These are phyloP conservation scores for Amazona vittata DNA, from an alignment of 2,113 vertebrate genomes.

Conservation along the genomic window DNA sequence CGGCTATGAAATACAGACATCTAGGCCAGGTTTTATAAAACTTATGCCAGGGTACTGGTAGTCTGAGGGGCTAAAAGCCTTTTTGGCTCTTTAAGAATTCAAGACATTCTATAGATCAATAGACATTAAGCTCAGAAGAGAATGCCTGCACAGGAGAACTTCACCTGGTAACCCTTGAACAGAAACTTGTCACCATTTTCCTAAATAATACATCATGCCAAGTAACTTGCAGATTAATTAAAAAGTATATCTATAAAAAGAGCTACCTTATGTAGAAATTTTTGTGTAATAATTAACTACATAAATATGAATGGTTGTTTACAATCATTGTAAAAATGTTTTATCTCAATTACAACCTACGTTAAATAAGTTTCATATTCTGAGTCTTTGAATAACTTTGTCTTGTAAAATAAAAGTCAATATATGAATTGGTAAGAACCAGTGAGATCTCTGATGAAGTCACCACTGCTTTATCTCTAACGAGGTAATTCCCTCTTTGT, in stretches of 20 bases:
- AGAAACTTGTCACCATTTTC: background rate
- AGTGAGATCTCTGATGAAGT: background rate
- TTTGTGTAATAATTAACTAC: background rate
- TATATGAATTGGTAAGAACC: background rate
- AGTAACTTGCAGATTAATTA: background rate
- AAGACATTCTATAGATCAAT: background rate
- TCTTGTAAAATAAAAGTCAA: background rate
- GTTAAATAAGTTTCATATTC: background rate
- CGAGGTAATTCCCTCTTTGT: background rate
- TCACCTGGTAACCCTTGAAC: background rate
- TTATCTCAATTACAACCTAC: background rate
- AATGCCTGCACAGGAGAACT: background rate
- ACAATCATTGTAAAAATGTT: background rate
- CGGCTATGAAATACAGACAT: background rate
- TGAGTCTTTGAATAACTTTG: background rate
- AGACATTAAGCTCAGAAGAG: background rate
- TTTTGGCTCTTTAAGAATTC: slow-evolving; percentile 12
- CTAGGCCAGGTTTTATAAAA: background rate
- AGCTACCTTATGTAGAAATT: background rate
- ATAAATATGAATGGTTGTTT: background rate
- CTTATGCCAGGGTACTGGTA: background rate
- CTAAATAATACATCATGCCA: background rate
- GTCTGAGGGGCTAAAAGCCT: slow-evolving; percentile 2
- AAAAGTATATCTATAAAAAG: background rate
- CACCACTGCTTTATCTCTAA: background rate